phyloP scores from a whole-genome alignment of 1,140 invertebrate genomes.

The Orussus abietinus region DNA sequence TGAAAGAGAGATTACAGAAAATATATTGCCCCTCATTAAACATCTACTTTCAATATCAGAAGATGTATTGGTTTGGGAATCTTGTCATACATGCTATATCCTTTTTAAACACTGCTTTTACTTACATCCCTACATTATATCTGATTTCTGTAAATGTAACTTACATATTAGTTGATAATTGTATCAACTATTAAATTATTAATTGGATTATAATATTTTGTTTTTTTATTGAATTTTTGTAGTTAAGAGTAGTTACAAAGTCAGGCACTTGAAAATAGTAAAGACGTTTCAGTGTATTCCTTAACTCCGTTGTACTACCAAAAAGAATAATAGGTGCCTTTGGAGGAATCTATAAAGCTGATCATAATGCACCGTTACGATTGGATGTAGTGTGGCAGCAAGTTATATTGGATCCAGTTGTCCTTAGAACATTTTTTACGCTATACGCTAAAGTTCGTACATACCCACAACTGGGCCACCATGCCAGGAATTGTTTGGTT shows the following conservation, averaged over 20 bases:
- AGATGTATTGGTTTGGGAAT: conserved; percentile 71
- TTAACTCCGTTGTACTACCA: conserved; percentile 58
- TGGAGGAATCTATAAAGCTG: conserved; percentile 66
- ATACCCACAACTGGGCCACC: conserved; percentile 69
- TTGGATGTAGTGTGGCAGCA: conserved; percentile 68
- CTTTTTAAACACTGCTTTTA: too few relatives aligned
- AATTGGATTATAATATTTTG: too few relatives aligned
- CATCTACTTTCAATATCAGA: conserved; percentile 71
- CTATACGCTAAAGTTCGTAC: conserved; percentile 77
- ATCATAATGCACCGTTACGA: conserved; percentile 62
- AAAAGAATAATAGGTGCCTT: conserved; percentile 68
- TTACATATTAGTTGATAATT: conserved; percentile 7
- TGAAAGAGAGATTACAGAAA: conserved; percentile 54
- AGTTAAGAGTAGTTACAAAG: too few relatives aligned
- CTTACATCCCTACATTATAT: too few relatives aligned
- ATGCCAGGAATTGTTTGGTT: conserved; percentile 74
- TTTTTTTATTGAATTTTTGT: too few relatives aligned
- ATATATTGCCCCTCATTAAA: conserved; percentile 58
- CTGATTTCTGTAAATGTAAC: conserved; percentile 9
- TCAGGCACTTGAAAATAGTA: too few relatives aligned
- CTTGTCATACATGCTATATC: conserved; percentile 64
- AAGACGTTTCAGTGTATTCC: conserved; percentile 32
- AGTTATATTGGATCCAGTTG: conserved; percentile 68
- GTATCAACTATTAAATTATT: conserved; percentile 4
- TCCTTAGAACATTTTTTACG: conserved; percentile 77